phyloP scores from a whole-genome alignment of 2,888 invertebrate genomes.

The Operophtera brumata region DNA sequence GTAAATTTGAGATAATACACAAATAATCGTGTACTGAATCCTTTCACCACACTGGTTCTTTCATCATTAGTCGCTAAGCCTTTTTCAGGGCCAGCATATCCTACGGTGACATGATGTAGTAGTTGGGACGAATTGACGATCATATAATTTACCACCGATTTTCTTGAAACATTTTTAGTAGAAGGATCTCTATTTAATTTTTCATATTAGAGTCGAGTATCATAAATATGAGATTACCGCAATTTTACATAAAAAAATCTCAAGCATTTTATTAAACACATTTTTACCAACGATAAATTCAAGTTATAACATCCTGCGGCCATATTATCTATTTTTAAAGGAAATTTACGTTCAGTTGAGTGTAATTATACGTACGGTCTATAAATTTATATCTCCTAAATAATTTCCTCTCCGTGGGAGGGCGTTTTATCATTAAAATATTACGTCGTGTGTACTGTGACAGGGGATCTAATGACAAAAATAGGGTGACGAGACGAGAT shows the following conservation, averaged over 20 bases:
- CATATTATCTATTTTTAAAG: conserved; percentile 32
- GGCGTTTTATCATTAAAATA: conserved; percentile 21
- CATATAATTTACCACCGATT: too few relatives aligned
- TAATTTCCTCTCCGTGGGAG: conserved; percentile 26
- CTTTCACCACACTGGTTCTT: too few relatives aligned
- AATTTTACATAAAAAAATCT: conserved; percentile 4
- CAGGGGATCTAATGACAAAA: conserved; percentile 29
- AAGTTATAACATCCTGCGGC: conserved; percentile 26
- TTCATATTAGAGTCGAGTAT: background rate
- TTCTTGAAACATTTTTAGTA: too few relatives aligned
- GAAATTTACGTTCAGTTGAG: conserved; percentile 29
- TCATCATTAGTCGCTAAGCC: too few relatives aligned
- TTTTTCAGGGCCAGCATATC: too few relatives aligned
- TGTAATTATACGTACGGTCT: conserved; percentile 28
- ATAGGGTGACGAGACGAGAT: conserved; percentile 29
- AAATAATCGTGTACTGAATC: too few relatives aligned
- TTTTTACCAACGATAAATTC: conserved; percentile 27
- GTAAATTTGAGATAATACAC: too few relatives aligned
- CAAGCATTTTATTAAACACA: conserved; percentile 8
- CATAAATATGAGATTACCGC: background rate
- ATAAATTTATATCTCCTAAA: conserved; percentile 26
- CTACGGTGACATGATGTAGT: too few relatives aligned
- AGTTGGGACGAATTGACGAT: too few relatives aligned
- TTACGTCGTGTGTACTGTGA: conserved; percentile 13
- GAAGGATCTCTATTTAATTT: background rate